Conservation (phyloP, 2,797 vertebrate genomes). For the Pelodytes ibericus region DNA sequence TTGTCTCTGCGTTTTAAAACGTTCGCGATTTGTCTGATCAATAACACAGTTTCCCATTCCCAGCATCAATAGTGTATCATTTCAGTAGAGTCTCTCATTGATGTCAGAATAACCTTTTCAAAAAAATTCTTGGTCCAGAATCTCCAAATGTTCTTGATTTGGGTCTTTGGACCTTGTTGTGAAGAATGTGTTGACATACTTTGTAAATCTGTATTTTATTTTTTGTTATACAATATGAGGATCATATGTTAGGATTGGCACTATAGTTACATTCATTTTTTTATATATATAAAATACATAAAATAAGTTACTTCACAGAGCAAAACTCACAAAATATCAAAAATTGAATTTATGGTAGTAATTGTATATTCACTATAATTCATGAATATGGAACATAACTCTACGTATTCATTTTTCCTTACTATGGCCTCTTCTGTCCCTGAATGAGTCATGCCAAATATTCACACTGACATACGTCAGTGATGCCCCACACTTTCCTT, state of each 20-base stretch:
- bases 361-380: neutral
- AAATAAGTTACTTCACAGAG: constrained; percentile 11
- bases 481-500: constrained; percentile 36
- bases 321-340: neutral
- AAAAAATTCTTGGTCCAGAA: neutral
- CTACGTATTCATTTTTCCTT: neutral
- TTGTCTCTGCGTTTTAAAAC: no score
- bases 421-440: constrained; percentile 11
- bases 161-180: constrained; percentile 2
- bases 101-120: constrained; percentile 8
- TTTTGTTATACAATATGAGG: constrained; percentile 42
- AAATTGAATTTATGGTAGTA: neutral
- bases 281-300: constrained; percentile 8
- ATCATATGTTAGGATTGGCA: constrained; percentile 47
- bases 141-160: constrained; percentile 40
- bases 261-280: neutral
- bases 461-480: constrained; percentile 24
- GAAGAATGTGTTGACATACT: constrained; percentile 41
- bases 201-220: constrained; percentile 45
- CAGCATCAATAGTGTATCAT: no score
- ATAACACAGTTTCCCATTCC: constrained; percentile 3
- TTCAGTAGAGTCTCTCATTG: no score
- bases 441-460: constrained; percentile 23
- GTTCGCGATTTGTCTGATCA: no score
- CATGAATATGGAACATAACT: neutral